Evolutionary conservation across 2,113 vertebrate genomes (phyloP).

Genomic region (Aix galericulata): DNA sequence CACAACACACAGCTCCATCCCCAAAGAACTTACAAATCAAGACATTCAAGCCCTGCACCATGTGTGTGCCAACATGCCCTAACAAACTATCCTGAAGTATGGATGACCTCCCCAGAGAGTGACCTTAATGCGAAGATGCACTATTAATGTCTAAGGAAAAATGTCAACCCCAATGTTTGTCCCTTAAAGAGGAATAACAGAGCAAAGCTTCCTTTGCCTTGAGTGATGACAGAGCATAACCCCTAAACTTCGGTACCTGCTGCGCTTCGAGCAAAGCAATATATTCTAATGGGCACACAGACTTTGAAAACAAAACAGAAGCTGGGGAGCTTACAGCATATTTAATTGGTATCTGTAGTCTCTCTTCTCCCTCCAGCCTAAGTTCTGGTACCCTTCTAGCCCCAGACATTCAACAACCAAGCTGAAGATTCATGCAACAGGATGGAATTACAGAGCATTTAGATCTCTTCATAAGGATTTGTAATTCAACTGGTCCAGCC

Average conservation of each 20-base stretch:
- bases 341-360: not conserved
- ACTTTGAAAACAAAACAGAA: not conserved
- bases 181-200: not conserved
- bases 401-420: not conserved
- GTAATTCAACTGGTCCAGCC: not conserved
- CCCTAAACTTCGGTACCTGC: not conserved
- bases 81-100: not conserved
- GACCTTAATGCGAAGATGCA: not conserved
- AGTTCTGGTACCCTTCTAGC: not conserved
- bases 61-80: not conserved
- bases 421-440: not conserved
- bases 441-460: not conserved
- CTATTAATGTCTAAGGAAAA: not conserved
- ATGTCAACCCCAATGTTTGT: fast-evolving
- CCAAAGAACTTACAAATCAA: not conserved
- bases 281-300: not conserved
- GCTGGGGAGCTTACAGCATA: not conserved
- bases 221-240: not conserved
- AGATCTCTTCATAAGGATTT: not conserved
- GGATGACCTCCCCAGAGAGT: not conserved
- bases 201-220: not conserved
- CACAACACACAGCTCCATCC: not conserved
- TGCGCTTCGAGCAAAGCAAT: not conserved
- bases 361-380: not conserved
- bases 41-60: not conserved